phyloP scores from a whole-genome alignment of 2,888 invertebrate species.

The Himalopsyche tibetana region DNA sequence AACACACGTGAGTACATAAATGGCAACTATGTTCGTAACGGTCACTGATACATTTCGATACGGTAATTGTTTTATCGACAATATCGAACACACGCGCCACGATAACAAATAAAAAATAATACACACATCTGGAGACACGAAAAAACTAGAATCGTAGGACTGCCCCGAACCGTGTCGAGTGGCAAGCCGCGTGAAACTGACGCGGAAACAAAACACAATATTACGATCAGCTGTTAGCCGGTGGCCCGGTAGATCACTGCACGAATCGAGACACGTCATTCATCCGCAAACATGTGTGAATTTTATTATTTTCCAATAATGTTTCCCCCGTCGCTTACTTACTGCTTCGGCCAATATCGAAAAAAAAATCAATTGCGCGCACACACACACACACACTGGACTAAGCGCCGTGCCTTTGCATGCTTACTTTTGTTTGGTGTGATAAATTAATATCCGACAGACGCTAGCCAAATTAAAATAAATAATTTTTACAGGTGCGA shows the following conservation, averaged over 20 bases:
- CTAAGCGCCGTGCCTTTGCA: too few species aligned
- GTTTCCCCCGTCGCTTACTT: too few species aligned
- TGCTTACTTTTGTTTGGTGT: too few species aligned
- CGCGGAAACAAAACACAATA: conserved; percentile 14
- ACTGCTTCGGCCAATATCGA: too few species aligned
- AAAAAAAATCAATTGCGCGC: too few species aligned
- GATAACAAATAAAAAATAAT: neutral
- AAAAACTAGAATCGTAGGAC: conserved; percentile 31
- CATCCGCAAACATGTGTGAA: neutral
- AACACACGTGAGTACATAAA: neutral
- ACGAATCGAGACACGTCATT: neutral
- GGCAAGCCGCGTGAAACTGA: conserved; percentile 22
- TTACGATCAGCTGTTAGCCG: conserved; percentile 11
- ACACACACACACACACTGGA: too few species aligned
- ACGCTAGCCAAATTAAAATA: too few species aligned
- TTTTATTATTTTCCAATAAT: too few species aligned
- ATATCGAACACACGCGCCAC: neutral
- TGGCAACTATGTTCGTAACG: neutral
- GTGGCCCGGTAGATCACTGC: conserved; percentile 12
- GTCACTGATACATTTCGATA: neutral
- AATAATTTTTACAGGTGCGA: too few species aligned
- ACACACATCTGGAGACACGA: conserved; percentile 22
- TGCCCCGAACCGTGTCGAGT: neutral
- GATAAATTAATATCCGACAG: too few species aligned
- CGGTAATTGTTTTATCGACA: neutral